Evolutionary conservation across 2,113 vertebrate species (phyloP), one percentile per base, ranked within the genome.

Genomic region (Sardina pilchardus): DNA sequence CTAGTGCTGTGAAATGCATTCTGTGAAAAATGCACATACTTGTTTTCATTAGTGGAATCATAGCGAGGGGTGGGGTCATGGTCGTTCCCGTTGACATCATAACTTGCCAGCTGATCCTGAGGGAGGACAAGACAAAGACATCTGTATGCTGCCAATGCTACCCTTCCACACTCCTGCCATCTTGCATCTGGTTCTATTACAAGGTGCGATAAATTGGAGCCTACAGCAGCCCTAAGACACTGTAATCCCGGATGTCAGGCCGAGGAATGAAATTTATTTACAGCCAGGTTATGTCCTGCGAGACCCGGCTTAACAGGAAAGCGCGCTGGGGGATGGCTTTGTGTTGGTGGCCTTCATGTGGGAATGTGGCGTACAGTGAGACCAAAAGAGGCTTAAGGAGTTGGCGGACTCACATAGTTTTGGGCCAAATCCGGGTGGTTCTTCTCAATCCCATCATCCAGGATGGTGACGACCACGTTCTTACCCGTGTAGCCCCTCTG

Each of bases 371-470:
- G 16, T 34, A 36, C 10, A 75, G 67, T 75, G 10, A 75, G 67
- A 36, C 34, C 14, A 75, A 30, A 67, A 6, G 26, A 67, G 8
- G 24, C 39, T 67, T n/a, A 59, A n/a, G n/a, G 21, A n/a, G 56
- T 59, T 71, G 24, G 48, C 19, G 24, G 53, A 91, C 96, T 97
- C 91, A 99, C 97, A 24, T 98, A 99, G 92, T 99, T 99, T 89
- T 94, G 96, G 56, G 94, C 95, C 84, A 99, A 91, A 82, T 99
- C 97, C 0, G 97, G 97, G 90, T 99, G 97, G 93, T 96, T 97
- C 92, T 96, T 97, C 93, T 98, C 97, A 0, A 99, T 97, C 86
- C 97, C 97, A 0, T 99, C 97, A 2, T 99, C 98, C 92, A 99
- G 91, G 88, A 99, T 98, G 88, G 97, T 97, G 86, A 99, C 95